Percentiles rank a stretch among this genome's conserved stretches.
These are phyloP conservation scores for Armadillidium nasatum DNA, from an alignment of 1,140 invertebrate species.

Conservation along the genomic window DNA sequence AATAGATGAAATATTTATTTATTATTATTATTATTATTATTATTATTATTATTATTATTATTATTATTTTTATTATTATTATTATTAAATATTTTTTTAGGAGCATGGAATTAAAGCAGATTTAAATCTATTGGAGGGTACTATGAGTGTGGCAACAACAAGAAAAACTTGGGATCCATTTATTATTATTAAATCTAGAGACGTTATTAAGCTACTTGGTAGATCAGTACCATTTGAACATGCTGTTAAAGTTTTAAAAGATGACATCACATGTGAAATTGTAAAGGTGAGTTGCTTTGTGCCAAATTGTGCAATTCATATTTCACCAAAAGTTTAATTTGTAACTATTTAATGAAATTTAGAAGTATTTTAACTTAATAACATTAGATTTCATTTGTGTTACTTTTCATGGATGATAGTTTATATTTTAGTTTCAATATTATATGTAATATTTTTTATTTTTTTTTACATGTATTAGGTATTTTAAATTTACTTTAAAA, in stretches of 20 bases:
- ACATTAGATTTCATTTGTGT: too few species aligned
- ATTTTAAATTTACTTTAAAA: too few species aligned
- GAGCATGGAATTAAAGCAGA: slow-evolving; percentile 80
- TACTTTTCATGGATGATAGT: too few species aligned
- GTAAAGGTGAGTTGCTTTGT: slow-evolving; percentile 82
- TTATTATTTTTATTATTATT: neutral
- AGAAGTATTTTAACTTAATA: too few species aligned
- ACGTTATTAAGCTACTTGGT: slow-evolving; percentile 91
- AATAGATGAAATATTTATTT: too few species aligned
- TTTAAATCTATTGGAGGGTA: slow-evolving; percentile 90
- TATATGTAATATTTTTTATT: too few species aligned
- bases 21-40: neutral
- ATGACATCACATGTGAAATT: slow-evolving; percentile 90
- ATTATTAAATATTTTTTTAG: slow-evolving; percentile 22
- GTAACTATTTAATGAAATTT: too few species aligned
- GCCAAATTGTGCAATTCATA: too few species aligned
- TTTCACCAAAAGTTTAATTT: too few species aligned
- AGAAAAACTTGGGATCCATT: slow-evolving; percentile 98
- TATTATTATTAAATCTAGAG: slow-evolving; percentile 92
- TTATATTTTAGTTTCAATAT: too few species aligned
- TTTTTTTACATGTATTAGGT: too few species aligned
- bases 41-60: neutral
- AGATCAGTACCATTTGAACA: slow-evolving; percentile 97
- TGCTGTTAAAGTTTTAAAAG: slow-evolving; percentile 69
- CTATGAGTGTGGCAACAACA: slow-evolving; percentile 91